Base-by-base conservation (phyloP, 23 tunicate species). In the Clavelina lepadiformis region DNA sequence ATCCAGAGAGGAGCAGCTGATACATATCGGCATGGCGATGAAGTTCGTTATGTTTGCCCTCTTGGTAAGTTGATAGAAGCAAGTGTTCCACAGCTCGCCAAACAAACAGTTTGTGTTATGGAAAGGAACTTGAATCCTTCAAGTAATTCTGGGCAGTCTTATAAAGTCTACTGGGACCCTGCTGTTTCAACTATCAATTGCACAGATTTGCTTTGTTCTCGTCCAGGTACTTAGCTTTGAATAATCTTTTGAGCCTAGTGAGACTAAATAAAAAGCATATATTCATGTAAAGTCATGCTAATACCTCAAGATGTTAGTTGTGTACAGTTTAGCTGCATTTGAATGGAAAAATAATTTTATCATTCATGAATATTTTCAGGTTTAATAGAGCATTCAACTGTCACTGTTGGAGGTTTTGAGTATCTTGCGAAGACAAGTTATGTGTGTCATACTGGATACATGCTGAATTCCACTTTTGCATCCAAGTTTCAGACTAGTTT, bases 41-140 rank as follows among this genome's bases (percentile, higher is more conserved):
- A 20, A 19, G 67, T 70, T 4, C 46, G 56, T 49, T 84, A 76
- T 53, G 13, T 50, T 18, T 82, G 89, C 37, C 80, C 80, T 15
- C 51, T 52, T 13, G 89, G 78, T 13, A 0, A 58, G 25, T 35
- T 50, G 58, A 27, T 46, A 3, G 58, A 41, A 13, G 61, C 38
- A 13, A 29, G 24, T 18, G 68, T 63, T 21, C 52, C 24, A 25
- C 44, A 21, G 24, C 35, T 8, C 15, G 30, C 64, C 27, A 33
- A 65, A 29, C 29, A 26, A 3, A 32, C 56, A 19, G 47, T 51
- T 2, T 56, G 69, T 34, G 26, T 27, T 22, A 62, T 38, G 13
- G 33, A 35, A 5, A 67, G 37, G 13, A 54, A 41, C 49, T 15
- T 41, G 11, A 15, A 11, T 15, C 11, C 13, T 41, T 8, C 49